These are phyloP conservation scores for Chascanopsetta lugubris DNA, from an alignment of 2,113 vertebrate genomes.

Conservation along the genomic window DNA sequence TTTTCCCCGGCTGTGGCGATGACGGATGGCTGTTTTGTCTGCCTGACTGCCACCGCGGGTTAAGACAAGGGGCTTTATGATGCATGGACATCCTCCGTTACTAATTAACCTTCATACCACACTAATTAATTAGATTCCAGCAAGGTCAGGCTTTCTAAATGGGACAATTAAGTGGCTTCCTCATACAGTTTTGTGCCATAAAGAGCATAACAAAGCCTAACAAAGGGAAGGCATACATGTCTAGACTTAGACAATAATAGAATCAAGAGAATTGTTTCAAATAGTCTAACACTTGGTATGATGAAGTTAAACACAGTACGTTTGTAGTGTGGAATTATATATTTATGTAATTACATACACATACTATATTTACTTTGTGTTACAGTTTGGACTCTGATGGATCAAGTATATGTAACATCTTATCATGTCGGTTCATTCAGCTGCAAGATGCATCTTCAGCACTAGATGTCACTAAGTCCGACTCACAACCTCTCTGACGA, in stretches of 20 bases:
- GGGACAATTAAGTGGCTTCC: conserved; percentile 75
- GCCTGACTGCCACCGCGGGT: conserved; percentile 76
- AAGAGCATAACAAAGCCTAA: conserved; percentile 32
- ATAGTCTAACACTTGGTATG: too few species aligned
- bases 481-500: too few species aligned
- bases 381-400: too few species aligned
- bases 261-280: background rate
- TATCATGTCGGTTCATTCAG: too few species aligned
- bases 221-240: conserved; percentile 32
- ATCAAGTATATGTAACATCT: too few species aligned
- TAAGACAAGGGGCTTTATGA: conserved; percentile 80
- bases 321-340: too few species aligned
- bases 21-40: conserved; percentile 77
- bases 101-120: conserved; percentile 84
- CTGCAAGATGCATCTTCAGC: too few species aligned
- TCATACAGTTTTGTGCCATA: conserved; percentile 48
- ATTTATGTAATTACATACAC: too few species aligned
- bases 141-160: conserved; percentile 83
- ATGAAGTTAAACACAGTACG: too few species aligned
- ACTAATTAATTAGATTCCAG: conserved; percentile 83
- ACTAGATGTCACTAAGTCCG: too few species aligned
- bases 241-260: background rate
- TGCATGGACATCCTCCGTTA: conserved; percentile 81
- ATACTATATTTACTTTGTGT: too few species aligned
- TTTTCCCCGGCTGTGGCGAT: conserved; percentile 53